Evolutionary conservation across 2,888 invertebrate genomes (phyloP), one percentile per base, ranked within the genome.

Genomic region (Drosophila melanosoma): DNA sequence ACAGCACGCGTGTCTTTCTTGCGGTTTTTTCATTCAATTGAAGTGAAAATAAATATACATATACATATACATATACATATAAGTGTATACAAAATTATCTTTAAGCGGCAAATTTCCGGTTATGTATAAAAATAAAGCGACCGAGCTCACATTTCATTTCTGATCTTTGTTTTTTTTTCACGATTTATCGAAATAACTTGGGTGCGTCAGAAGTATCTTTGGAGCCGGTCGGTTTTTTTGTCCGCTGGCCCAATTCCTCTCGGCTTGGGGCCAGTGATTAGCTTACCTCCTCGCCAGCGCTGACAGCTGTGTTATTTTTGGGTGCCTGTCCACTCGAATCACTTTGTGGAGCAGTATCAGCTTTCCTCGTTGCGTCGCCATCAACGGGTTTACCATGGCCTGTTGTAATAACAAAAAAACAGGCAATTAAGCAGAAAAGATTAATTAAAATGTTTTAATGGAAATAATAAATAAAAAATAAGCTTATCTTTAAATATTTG

Each of bases 1-100:
- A 42, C 79, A 54, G 51, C 78, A 82, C 87, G 80, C 85, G 85
- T 85, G 85, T 87, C 87, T 87, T 72, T 80, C 57, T 78, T 78
- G 62, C 64, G 82, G 69, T 71, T 89, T 81, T 49, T 82, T 80
- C 84, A 84, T 85, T 89, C 81, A 78, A 87, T 89, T 87, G 89
- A 89, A 85, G 89, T 84, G 85, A 85, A 85, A 84, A 87, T 89
- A 84, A 73, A 87, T 17, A 42, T 23, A 48, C 52, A 45, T 11
- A 20, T 29, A 8, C 11, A 15, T 6, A 40, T n/a, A n/a, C n/a
- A n/a, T 29, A 51, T 23, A 26, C 17, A 51, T 45, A 17, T 26
- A 32, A 10, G n/a, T n/a, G n/a, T 17, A 52, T 7, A n/a, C 29
- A 29, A n/a, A 29, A 67, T 38, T 56, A 58, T 74, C 66, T 71